Evolutionary conservation across 2,113 vertebrate species (phyloP).

Genomic region (Antechinus flavipes): DNA sequence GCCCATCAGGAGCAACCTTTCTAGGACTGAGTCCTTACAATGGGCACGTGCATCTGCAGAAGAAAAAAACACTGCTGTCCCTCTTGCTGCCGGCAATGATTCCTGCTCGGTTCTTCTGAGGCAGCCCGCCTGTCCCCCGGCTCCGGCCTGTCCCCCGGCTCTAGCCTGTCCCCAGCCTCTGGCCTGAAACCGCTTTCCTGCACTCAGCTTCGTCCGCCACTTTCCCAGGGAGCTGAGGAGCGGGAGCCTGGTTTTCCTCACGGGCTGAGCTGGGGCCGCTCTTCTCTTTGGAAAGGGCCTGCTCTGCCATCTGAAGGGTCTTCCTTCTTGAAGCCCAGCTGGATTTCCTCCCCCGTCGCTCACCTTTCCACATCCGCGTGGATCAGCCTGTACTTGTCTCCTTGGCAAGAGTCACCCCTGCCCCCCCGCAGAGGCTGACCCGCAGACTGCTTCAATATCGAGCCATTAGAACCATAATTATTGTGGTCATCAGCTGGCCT

Average conservation of each 20-base stretch:
- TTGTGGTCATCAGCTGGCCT: not conserved
- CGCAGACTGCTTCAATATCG: not conserved
- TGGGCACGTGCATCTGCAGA: not conserved
- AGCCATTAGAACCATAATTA: not conserved
- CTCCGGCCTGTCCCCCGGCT: too few relatives aligned
- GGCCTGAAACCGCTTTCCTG: constrained; percentile 25
- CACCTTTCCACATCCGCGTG: not conserved
- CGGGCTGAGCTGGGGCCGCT: not conserved
- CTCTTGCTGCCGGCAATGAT: constrained; percentile 4
- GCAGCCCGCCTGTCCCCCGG: not conserved
- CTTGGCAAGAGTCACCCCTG: not conserved
- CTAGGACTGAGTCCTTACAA: constrained; percentile 46
- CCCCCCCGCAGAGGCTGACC: not conserved
- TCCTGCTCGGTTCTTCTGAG: not conserved
- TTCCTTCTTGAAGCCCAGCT: not conserved
- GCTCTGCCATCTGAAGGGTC: constrained; percentile 7
- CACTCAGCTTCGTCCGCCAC: not conserved
- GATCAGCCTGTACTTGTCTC: not conserved
- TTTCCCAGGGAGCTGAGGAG: not conserved
- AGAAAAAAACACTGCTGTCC: not conserved
- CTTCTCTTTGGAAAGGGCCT: not conserved
- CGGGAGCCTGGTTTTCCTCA: constrained; percentile 25
- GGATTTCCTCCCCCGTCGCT: not conserved
- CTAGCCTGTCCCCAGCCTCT: too few relatives aligned
- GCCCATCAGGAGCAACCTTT: constrained; percentile 21